Percentiles rank a stretch among this genome's conserved stretches.
Evolutionary conservation across 1,140 invertebrate species (phyloP).

Genomic region (Euwallacea fornicatus): DNA sequence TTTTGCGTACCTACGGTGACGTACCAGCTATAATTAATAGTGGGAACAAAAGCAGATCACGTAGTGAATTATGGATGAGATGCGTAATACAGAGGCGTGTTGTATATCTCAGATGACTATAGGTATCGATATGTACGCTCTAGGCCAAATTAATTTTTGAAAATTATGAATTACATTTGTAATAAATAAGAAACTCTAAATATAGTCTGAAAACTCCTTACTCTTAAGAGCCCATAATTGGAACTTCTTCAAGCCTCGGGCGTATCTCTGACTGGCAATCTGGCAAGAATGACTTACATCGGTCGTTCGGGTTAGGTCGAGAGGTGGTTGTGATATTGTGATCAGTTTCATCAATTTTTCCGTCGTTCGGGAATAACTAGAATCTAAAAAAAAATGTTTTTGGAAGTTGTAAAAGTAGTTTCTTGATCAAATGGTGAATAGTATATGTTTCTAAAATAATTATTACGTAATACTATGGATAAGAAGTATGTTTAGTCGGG

Average conservation of each 20-base stretch:
- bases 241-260: conserved; percentile 55
- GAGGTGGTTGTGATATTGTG: conserved; percentile 40
- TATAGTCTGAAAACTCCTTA: conserved; percentile 44
- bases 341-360: conserved; percentile 37
- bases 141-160: too few species aligned
- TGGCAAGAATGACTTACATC: conserved; percentile 41
- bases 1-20: background rate
- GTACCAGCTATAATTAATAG: too few species aligned
- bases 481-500: too few species aligned
- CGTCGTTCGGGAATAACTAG: conserved; percentile 31
- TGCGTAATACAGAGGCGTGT: background rate
- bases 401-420: background rate
- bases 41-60: background rate
- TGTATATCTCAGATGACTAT: too few species aligned
- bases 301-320: conserved; percentile 40
- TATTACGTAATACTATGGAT: too few species aligned
- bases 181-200: too few species aligned
- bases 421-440: too few species aligned
- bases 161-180: too few species aligned
- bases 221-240: conserved; percentile 64
- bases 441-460: too few species aligned
- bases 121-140: too few species aligned
- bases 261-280: conserved; percentile 41
- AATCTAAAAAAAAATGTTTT: conserved; percentile 44
- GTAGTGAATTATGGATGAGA: background rate